phyloP scores from a whole-genome alignment of 2,113 vertebrate genomes.

The Spilogale gracilis region DNA sequence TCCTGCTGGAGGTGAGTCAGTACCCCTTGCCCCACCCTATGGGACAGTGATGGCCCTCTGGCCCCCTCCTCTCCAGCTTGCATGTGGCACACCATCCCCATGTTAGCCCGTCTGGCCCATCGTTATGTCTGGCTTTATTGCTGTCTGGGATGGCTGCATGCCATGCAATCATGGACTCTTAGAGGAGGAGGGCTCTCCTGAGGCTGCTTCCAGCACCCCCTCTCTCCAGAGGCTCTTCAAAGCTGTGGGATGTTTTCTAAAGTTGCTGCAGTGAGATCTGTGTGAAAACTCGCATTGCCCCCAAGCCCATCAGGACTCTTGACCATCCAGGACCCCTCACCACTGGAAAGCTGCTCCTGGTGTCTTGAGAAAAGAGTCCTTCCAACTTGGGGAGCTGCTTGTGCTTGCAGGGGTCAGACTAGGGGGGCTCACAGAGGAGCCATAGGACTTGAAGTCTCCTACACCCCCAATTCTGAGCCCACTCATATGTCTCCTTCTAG shows the following conservation, averaged over 20 bases:
- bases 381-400: neutral
- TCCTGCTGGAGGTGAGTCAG: slow-evolving; percentile 95
- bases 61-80: neutral
- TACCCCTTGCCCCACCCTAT: accelerated
- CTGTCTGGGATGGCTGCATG: neutral
- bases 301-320: neutral
- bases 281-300: neutral
- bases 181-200: accelerated
- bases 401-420: accelerated
- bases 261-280: neutral
- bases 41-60: neutral
- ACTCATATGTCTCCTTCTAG: neutral
- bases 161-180: neutral
- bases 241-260: accelerated
- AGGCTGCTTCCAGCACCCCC: neutral
- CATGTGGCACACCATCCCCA: accelerated
- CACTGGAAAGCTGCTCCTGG: neutral
- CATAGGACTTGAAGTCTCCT: neutral
- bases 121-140: neutral
- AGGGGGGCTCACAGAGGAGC: neutral
- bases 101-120: neutral
- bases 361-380: neutral
- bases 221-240: neutral
- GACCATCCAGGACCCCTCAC: neutral
- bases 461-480: neutral